These are phyloP conservation scores for Emydocephalus ijimae DNA, from an alignment of 2,113 vertebrate species.

Conservation along the genomic window DNA sequence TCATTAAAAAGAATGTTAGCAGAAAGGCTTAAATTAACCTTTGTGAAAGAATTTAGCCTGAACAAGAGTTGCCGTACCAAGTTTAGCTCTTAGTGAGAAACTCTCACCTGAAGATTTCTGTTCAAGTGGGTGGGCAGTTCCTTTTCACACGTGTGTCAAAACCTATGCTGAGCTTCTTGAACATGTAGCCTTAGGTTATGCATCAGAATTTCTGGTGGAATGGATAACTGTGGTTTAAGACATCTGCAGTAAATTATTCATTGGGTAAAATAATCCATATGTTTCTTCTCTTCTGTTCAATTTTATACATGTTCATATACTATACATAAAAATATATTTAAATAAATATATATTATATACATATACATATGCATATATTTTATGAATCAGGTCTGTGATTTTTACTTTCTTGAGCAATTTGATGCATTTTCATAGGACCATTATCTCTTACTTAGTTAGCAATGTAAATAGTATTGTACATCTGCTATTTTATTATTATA, in stretches of 20 bases:
- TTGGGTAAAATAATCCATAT: not conserved
- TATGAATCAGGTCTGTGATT: slow-evolving; percentile 65
- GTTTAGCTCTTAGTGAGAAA: not conserved
- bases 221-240: not conserved
- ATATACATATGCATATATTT: slow-evolving; percentile 28
- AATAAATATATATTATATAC: slow-evolving; percentile 31
- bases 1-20: not conserved
- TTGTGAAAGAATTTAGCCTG: not conserved
- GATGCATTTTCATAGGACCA: slow-evolving; percentile 56
- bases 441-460: slow-evolving; percentile 58
- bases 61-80: not conserved
- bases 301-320: slow-evolving; percentile 38
- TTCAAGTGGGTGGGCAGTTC: not conserved
- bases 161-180: not conserved
- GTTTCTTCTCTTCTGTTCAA: slow-evolving; percentile 34
- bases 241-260: not conserved
- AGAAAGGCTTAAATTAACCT: not conserved
- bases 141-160: not conserved
- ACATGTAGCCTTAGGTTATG: not conserved
- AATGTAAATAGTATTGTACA: slow-evolving; percentile 69
- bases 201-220: not conserved
- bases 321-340: slow-evolving; percentile 19
- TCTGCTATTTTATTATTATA: slow-evolving; percentile 65
- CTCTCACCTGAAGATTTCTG: not conserved
- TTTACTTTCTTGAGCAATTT: slow-evolving; percentile 35